phyloP scores from a whole-genome alignment of 2,888 invertebrate species.

The Plusia festucae region DNA sequence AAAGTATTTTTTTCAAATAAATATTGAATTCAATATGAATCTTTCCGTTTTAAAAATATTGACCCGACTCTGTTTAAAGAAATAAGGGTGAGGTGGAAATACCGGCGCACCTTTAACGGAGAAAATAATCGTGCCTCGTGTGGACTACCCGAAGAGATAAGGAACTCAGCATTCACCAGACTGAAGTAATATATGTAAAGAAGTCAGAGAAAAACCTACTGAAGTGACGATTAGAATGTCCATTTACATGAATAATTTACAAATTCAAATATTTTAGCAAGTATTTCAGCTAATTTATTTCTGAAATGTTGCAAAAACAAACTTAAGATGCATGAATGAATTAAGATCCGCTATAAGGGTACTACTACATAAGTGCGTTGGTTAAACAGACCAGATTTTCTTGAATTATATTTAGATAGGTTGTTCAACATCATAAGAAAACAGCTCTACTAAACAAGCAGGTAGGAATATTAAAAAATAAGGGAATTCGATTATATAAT shows the following conservation, averaged over 20 bases:
- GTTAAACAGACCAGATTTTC: slow-evolving; percentile 47
- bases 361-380: slow-evolving; percentile 27
- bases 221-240: background rate
- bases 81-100: slow-evolving; percentile 68
- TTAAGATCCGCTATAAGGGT: slow-evolving; percentile 1
- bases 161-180: slow-evolving; percentile 65
- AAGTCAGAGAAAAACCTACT: slow-evolving; percentile 40
- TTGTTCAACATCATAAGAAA: background rate
- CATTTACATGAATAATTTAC: slow-evolving; percentile 20
- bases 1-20: slow-evolving; percentile 85
- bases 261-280: background rate
- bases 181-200: slow-evolving; percentile 59
- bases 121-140: slow-evolving; percentile 56
- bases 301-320: slow-evolving; percentile 8
- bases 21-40: slow-evolving; percentile 79
- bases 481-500: background rate
- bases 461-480: background rate
- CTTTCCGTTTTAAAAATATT: slow-evolving; percentile 77
- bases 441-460: background rate
- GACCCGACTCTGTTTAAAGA: slow-evolving; percentile 81
- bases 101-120: slow-evolving; percentile 70
- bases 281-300: background rate
- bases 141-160: slow-evolving; percentile 74
- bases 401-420: background rate
- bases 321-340: slow-evolving; percentile 6